Evolutionary conservation across 2,797 vertebrate species (phyloP).

Genomic region (Hoplostethus atlanticus): DNA sequence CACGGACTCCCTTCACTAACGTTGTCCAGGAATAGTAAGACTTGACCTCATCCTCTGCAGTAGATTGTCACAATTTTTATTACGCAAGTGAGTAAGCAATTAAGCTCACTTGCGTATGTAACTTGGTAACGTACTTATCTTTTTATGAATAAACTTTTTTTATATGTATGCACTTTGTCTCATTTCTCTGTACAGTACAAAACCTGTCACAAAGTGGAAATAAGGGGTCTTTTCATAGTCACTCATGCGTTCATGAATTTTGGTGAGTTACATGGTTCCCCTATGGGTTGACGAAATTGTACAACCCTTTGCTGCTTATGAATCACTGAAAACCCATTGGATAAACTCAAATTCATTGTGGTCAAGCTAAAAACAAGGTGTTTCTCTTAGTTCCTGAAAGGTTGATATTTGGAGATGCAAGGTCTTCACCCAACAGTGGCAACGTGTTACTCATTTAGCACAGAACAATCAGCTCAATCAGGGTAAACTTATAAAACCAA

Average conservation of each 20-base stretch:
- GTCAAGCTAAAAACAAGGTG: too few species aligned
- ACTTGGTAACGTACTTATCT: conserved; percentile 82
- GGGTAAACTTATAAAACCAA: too few species aligned
- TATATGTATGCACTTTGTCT: conserved; percentile 49
- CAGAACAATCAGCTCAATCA: too few species aligned
- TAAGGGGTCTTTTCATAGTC: neutral
- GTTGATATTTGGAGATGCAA: too few species aligned
- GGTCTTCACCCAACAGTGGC: too few species aligned
- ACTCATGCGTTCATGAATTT: neutral
- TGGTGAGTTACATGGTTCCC: too few species aligned
- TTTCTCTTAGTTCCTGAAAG: too few species aligned
- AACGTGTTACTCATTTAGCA: too few species aligned
- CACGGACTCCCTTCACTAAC: conserved; percentile 83
- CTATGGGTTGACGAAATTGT: too few species aligned
- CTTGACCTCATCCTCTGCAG: conserved; percentile 74
- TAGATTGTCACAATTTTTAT: conserved; percentile 73
- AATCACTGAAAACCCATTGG: too few species aligned
- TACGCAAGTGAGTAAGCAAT: conserved; percentile 55
- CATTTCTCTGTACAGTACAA: conserved; percentile 20
- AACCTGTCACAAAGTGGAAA: neutral
- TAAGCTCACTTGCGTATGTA: conserved; percentile 84
- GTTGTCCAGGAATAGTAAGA: conserved; percentile 84
- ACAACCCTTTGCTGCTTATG: too few species aligned
- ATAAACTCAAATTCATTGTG: too few species aligned
- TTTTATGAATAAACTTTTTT: conserved; percentile 91